These are phyloP conservation scores for Gnatocerus cornutus DNA, from an alignment of 2,888 invertebrate species.

Conservation along the genomic window DNA sequence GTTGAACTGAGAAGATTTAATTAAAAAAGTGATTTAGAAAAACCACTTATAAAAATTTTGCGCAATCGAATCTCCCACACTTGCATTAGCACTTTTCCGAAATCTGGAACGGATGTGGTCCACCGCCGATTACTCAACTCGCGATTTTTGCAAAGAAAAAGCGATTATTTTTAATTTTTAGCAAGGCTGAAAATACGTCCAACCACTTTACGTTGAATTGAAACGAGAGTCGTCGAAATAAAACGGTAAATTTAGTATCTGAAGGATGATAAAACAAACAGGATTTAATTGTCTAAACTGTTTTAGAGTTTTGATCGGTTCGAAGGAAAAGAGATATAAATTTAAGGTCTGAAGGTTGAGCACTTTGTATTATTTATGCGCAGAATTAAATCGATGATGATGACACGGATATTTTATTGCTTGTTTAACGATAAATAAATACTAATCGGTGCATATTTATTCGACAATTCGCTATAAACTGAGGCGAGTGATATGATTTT, in stretches of 20 bases:
- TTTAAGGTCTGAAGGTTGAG: not conserved
- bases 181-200: not conserved
- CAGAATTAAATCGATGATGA: not conserved
- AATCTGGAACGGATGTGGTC: too few relatives aligned
- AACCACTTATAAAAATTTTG: too few relatives aligned
- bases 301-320: not conserved
- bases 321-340: not conserved
- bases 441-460: not conserved
- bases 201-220: not conserved
- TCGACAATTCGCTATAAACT: not conserved
- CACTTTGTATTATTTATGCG: not conserved
- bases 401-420: constrained; percentile 27
- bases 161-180: too few relatives aligned
- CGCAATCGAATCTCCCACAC: too few relatives aligned
- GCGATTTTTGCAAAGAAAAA: too few relatives aligned
- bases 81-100: too few relatives aligned
- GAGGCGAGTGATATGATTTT: not conserved
- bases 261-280: constrained; percentile 26
- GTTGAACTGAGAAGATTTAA: too few relatives aligned
- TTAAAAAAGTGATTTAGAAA: too few relatives aligned
- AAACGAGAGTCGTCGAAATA: not conserved
- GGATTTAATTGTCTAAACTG: constrained; percentile 41
- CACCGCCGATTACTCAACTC: too few relatives aligned
- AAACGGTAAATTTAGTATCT: constrained; percentile 18
- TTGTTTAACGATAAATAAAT: constrained; percentile 18